Conservation (phyloP, 92 coral and sea anemone genomes). For the Blastomussa wellsi region DNA sequence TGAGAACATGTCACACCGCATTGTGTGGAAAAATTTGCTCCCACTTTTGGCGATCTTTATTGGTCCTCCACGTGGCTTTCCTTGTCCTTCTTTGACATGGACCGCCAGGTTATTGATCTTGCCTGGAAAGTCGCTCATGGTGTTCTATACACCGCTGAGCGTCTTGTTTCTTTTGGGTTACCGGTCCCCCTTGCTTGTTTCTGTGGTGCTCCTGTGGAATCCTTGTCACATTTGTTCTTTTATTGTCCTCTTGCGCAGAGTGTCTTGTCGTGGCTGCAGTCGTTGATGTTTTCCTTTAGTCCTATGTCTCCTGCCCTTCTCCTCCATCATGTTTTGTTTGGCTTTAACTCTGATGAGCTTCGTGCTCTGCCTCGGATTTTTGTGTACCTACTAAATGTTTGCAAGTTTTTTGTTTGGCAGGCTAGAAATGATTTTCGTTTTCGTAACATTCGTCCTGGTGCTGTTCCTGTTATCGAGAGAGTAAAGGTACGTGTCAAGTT, state of each 20-base stretch:
- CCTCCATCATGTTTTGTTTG: slow-evolving; percentile 17
- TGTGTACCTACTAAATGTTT: not conserved
- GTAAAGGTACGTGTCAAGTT: slow-evolving; percentile 6
- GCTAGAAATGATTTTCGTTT: slow-evolving; percentile 40
- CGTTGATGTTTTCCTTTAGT: not conserved
- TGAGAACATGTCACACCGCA: slow-evolving; percentile 5
- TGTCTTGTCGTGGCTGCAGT: slow-evolving; percentile 15
- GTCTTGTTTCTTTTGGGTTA: not conserved
- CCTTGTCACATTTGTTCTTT: slow-evolving; percentile 3
- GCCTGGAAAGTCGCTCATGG: slow-evolving; percentile 49
- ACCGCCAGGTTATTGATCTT: slow-evolving; percentile 10
- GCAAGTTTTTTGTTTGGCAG: slow-evolving; percentile 18
- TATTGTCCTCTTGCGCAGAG: slow-evolving; percentile 37
- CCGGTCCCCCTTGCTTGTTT: not conserved
- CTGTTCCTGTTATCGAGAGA: not conserved
- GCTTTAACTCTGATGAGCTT: slow-evolving; percentile 5
- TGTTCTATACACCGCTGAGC: slow-evolving; percentile 34
- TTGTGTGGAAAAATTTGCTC: slow-evolving; percentile 26
- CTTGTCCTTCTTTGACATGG: not conserved
- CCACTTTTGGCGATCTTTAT: not conserved
- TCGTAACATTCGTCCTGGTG: slow-evolving; percentile 14
- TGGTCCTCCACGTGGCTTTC: slow-evolving; percentile 30
- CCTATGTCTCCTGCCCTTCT: not conserved
- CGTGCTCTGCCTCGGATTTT: slow-evolving; percentile 5
- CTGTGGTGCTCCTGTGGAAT: slow-evolving; percentile 2